A percentile compares a stretch with the other conserved stretches of the same genome.
These are phyloP conservation scores for Phalloptychus januarius DNA, from an alignment of 2,797 vertebrate species.

Conservation along the genomic window DNA sequence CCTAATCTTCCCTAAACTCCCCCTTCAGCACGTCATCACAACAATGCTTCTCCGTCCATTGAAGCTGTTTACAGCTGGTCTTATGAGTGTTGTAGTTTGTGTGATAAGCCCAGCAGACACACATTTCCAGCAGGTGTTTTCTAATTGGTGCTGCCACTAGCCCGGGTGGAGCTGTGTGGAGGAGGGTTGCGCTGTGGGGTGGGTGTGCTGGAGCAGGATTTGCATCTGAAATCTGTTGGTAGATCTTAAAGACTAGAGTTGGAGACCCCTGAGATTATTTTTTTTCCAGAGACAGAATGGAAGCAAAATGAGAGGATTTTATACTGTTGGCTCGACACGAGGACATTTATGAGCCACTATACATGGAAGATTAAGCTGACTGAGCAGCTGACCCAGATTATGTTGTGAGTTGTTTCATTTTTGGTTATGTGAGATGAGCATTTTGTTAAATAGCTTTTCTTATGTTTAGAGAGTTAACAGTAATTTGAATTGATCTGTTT, in stretches of 20 bases:
- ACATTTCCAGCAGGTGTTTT: not conserved
- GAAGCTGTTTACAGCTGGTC: not conserved
- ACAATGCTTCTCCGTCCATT: not conserved
- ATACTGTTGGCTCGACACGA: not conserved
- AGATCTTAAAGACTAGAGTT: not conserved
- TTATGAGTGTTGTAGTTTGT: not conserved
- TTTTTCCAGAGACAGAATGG: not conserved
- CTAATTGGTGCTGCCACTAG: not conserved
- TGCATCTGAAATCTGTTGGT: too few species aligned
- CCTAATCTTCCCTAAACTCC: not conserved
- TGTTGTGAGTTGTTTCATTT: not conserved
- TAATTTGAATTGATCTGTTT: not conserved
- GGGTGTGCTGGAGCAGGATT: too few species aligned
- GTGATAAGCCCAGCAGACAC: not conserved
- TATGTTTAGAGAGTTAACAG: not conserved
- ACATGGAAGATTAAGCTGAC: not conserved
- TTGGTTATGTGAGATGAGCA: not conserved
- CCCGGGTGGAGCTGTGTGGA: not conserved
- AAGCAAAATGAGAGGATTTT: not conserved
- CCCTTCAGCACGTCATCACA: not conserved
- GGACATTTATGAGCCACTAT: not conserved
- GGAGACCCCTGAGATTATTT: not conserved
- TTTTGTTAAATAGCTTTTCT: not conserved
- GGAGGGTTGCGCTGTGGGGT: not conserved
- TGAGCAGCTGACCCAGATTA: not conserved